Base-by-base conservation (phyloP, 2,113 vertebrate species). In the Lepisosteus osseus region DNA sequence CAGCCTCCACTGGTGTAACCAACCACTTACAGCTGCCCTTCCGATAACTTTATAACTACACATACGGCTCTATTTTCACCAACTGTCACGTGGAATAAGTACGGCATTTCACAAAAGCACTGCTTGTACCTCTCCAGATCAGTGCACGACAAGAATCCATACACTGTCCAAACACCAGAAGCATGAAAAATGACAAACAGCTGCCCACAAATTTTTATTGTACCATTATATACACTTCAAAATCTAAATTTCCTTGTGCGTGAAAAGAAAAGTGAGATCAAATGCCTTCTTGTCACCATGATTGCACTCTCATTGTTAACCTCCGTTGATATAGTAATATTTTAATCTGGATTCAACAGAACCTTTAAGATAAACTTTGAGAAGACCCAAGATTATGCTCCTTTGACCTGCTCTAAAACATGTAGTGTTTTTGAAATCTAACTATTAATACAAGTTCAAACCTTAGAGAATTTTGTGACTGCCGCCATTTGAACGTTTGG, bases 1-100 rank as follows among this genome's bases (percentile, higher is more conserved):
- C 12, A 65, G 40, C 56, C 57, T 65, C 45, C n/a, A 55, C 44
- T 11, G 7, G 67, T 54, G 67, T 61, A 69, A 63, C 57, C 66
- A 74, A 62, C 43, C 0, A 6, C 29, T 74, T 63, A 54, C 72
- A 74, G 72, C 45, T 74, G 72, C 29, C 17, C 4, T 15, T 40
- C 40, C 12, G 61, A 9, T n/a, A 40, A 41, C 61, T 29, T 45
- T 54, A 65, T 41, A 40, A 29, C 62, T 41, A 29, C 3, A 65
- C 62, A 65, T 41, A 15, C 1, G 17, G 17, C 17, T n/a, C 17
- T 6, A 40, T 8, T 51, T 42, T 14, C 4, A 4, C 40, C 6
- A 41, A 41, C 13, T 12, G 67, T 17, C 57, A 17, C 3, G 43
- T 14, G n/a, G 8, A 29, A 62, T 14, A 43, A 56, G 11, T n/a